These are phyloP conservation scores for Pachymerium ferrugineum DNA, from an alignment of 2,888 invertebrate species.

Conservation along the genomic window DNA sequence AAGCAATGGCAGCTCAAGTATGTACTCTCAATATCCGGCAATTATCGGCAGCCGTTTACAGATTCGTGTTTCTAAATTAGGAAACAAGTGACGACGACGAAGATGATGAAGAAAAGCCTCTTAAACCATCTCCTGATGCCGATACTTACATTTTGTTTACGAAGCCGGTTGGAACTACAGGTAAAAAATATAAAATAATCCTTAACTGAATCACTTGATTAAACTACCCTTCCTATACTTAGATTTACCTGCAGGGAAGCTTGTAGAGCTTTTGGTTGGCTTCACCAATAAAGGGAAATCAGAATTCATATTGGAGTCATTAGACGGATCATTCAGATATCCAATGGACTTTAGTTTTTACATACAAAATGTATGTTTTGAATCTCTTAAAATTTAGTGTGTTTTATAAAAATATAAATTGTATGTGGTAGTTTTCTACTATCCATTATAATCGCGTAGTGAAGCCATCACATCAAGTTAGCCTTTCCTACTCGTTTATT, in stretches of 20 bases:
- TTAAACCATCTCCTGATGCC: constrained; percentile 76
- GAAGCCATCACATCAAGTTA: constrained; percentile 85
- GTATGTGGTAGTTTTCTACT: constrained; percentile 66
- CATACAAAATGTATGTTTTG: constrained; percentile 74
- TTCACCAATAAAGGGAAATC: constrained; percentile 90
- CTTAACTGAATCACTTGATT: constrained; percentile 28
- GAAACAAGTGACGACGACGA: constrained; percentile 38
- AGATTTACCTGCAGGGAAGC: constrained; percentile 86
- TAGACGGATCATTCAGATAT: constrained; percentile 97
- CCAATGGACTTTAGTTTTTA: constrained; percentile 97
- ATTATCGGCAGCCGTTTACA: not conserved
- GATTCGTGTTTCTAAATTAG: constrained; percentile 32
- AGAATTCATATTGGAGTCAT: constrained; percentile 83
- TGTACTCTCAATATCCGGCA: not conserved
- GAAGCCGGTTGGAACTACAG: constrained; percentile 58
- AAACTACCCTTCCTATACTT: too few species aligned
- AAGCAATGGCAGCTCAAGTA: not conserved
- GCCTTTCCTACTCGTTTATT: constrained; percentile 88
- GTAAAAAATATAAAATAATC: not conserved
- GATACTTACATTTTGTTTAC: constrained; percentile 82
- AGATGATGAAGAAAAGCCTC: constrained; percentile 37
- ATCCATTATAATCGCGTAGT: constrained; percentile 81
- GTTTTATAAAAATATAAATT: constrained; percentile 17
- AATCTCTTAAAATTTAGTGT: not conserved
- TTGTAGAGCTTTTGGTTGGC: constrained; percentile 92